Evolutionary conservation across 2,888 invertebrate species (phyloP).

Genomic region (Bellardia pandia): DNA sequence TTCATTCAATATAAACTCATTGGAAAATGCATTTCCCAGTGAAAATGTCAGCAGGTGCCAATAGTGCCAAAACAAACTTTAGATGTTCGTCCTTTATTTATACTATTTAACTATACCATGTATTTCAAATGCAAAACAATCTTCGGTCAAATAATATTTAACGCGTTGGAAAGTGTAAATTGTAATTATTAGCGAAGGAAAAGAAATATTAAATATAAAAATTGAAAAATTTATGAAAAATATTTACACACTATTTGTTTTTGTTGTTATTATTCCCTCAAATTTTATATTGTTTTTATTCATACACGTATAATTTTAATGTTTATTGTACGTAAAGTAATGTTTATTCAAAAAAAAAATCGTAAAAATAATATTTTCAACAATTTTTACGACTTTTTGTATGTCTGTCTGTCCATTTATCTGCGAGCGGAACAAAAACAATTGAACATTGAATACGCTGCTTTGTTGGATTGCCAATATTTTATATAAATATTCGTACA

Average conservation of each 20-base stretch:
- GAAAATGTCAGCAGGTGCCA: no score
- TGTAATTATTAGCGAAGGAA: slow-evolving; percentile 6
- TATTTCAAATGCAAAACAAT: slow-evolving; percentile 35
- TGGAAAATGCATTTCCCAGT: no score
- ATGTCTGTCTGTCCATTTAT: neutral
- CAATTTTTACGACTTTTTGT: slow-evolving; percentile 67
- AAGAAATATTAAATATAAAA: slow-evolving; percentile 11
- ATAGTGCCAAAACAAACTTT: no score
- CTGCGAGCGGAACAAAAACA: slow-evolving; percentile 13
- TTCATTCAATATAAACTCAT: no score
- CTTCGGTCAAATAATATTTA: neutral
- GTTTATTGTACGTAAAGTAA: slow-evolving; percentile 62
- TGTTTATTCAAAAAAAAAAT: slow-evolving; percentile 65
- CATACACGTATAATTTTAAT: slow-evolving; percentile 40
- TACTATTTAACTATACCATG: no score
- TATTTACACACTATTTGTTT: slow-evolving; percentile 16
- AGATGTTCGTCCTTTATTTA: no score
- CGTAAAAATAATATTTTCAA: slow-evolving; percentile 66
- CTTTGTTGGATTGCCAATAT: slow-evolving; percentile 21
- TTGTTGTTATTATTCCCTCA: neutral
- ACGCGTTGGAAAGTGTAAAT: neutral
- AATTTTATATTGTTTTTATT: slow-evolving; percentile 30
- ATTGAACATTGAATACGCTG: neutral
- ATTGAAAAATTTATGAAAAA: slow-evolving; percentile 46
- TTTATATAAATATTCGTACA: slow-evolving; percentile 21